These are phyloP conservation scores for Eleutherodactylus coqui DNA, from an alignment of 2,797 vertebrate species.

Conservation along the genomic window DNA sequence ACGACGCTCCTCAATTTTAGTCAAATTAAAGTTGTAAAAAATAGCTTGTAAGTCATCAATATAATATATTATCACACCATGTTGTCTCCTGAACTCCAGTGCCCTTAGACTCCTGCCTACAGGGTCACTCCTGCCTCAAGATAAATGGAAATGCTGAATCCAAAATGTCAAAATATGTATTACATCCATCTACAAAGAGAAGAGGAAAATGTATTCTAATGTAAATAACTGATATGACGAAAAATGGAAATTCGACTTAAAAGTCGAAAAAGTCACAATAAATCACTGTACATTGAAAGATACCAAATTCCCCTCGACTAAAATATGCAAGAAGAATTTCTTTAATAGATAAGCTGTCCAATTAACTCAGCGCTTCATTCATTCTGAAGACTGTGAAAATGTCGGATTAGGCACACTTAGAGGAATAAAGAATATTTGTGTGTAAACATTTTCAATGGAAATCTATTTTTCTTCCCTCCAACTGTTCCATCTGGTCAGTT, in stretches of 20 bases:
- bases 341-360: constrained; percentile 53
- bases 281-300: constrained; percentile 54
- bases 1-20: not conserved
- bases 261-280: constrained; percentile 38
- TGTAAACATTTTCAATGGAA: constrained; percentile 56
- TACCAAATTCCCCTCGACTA: constrained; percentile 19
- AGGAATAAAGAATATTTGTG: constrained; percentile 50
- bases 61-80: not conserved
- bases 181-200: constrained; percentile 15
- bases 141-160: not conserved
- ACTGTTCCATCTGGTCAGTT: constrained; percentile 61
- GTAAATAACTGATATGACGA: constrained; percentile 35
- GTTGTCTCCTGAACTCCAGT: not conserved
- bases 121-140: not conserved
- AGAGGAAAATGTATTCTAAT: constrained; percentile 33
- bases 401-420: constrained; percentile 48
- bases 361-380: constrained; percentile 43
- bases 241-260: constrained; percentile 30
- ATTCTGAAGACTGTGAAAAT: constrained; percentile 35
- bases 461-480: constrained; percentile 47
- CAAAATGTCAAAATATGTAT: not conserved
- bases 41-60: not conserved
- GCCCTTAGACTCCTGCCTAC: not conserved
- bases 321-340: constrained; percentile 51
- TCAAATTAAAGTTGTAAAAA: not conserved